Conservation (phyloP, 2,797 vertebrate species). For the Gallinago stenura region DNA sequence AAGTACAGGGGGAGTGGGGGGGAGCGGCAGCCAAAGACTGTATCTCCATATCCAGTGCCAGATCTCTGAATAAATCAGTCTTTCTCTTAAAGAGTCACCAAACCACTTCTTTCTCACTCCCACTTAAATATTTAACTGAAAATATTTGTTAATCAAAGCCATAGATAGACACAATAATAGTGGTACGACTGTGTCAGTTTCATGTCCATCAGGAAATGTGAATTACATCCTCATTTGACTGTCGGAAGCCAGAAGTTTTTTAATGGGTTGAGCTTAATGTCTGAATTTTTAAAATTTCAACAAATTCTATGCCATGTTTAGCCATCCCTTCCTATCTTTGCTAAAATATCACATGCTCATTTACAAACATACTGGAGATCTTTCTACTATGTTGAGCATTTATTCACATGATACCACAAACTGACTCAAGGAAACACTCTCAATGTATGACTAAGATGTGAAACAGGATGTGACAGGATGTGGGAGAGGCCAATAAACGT, state of each 20-base stretch:
- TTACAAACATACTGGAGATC: not conserved
- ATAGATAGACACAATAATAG: not conserved
- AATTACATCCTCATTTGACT: not conserved
- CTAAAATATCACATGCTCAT: not conserved
- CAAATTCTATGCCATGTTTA: not conserved
- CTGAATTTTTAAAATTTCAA: not conserved
- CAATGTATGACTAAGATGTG: not conserved
- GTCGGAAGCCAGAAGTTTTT: not conserved
- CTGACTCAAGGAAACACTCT: not conserved
- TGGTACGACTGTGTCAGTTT: not conserved
- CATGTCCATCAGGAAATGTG: not conserved
- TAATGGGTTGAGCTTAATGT: not conserved
- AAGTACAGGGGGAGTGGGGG: not conserved
- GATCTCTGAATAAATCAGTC: not conserved
- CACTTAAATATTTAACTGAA: not conserved
- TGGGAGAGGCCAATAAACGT: not conserved
- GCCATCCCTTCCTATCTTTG: not conserved
- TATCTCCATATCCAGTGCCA: not conserved
- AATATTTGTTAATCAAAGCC: not conserved
- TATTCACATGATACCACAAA: slow-evolving; percentile 12
- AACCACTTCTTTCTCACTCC: not conserved
- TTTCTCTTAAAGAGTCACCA: not conserved
- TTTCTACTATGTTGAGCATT: not conserved
- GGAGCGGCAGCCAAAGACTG: not conserved
- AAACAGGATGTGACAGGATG: not conserved